Percentiles rank a stretch among this genome's conserved stretches.
Evolutionary conservation across 2,888 invertebrate genomes (phyloP).

Genomic region (Ophion costatus): DNA sequence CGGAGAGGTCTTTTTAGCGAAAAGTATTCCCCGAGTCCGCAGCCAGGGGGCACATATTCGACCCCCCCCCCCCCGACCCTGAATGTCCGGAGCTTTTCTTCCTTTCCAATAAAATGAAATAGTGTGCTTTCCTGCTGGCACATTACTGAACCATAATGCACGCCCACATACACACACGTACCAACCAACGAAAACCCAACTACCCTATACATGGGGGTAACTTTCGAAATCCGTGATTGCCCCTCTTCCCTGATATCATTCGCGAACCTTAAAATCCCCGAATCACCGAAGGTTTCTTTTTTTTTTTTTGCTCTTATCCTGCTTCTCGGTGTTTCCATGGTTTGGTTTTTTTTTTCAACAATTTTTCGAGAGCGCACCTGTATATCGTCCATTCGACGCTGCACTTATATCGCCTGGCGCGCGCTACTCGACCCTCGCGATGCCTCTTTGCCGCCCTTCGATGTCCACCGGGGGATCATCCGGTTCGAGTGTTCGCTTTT

Average conservation of each 20-base stretch:
- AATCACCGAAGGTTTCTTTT: conserved; percentile 32
- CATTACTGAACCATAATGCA: conserved; percentile 15
- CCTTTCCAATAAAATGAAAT: conserved; percentile 52
- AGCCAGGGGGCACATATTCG: background rate
- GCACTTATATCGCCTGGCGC: conserved; percentile 18
- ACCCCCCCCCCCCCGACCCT: no score
- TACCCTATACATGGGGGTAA: conserved; percentile 5
- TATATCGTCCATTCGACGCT: background rate
- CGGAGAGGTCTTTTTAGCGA: background rate
- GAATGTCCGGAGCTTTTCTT: conserved; percentile 17
- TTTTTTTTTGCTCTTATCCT: background rate
- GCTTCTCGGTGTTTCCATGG: background rate
- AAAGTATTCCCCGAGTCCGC: conserved; percentile 45
- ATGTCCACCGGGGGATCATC: conserved; percentile 56
- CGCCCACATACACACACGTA: conserved; percentile 23
- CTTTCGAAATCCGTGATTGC: conserved; percentile 45
- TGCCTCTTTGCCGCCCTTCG: conserved; percentile 49
- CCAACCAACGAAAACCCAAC: background rate
- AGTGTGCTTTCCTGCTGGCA: conserved; percentile 54
- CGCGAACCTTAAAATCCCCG: conserved; percentile 49
- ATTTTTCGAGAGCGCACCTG: conserved; percentile 23
- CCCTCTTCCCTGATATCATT: conserved; percentile 10
- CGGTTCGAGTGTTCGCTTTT: conserved; percentile 42
- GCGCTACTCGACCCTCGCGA: conserved; percentile 53
- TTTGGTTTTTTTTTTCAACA: conserved; percentile 22